Base-by-base conservation (phyloP, 2,113 vertebrate genomes). In the Cathartes aura region DNA sequence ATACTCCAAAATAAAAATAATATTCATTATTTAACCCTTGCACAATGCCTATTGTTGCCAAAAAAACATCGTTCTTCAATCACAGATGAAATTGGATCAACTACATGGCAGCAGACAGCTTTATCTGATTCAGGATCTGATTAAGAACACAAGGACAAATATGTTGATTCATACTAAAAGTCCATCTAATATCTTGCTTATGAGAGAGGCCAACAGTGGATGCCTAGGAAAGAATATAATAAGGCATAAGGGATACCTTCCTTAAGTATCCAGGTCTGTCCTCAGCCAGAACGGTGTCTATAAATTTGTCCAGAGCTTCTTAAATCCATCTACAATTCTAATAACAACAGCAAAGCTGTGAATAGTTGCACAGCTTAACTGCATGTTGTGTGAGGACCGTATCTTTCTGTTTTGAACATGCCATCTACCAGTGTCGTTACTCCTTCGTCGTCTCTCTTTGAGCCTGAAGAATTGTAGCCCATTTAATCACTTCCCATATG, bases 391-490 rank as follows among this genome's bases (percentile, higher is more conserved):
- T 50, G 48, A 68, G 48, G 16, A 81, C 36, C 0, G 0, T 56
- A 38, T 26, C 16, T 55, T 59, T 76, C 32, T 36, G 38, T 27
- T 83, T 36, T 38, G 53, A 84, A 67, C 13, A 8, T 34, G 11
- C 22, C 14, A 24, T 15, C 40, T 53, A 36, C 34, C 11, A 36
- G 13, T 52, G 29, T 45, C 4, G 1, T 55, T 68, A 32, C 20
- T 55, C 5, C 29, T 68, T 23, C 0, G 0, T 23, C 2, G 1
- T 52, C 27, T 60, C n/a, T 47, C 27, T 63, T 66, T 16, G 43
- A 78, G 43, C 56, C 55, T 64, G 36, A 88, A 52, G 43, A 64
- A 40, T 58, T 74, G 27, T 26, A 62, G 32, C 36, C 27, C 32
- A 3, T 29, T 67, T 36, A 53, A 60, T 55, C n/a, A 18, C 3